Base-by-base conservation (phyloP, 2,888 invertebrate genomes). In the Epistrophe grossulariae region DNA sequence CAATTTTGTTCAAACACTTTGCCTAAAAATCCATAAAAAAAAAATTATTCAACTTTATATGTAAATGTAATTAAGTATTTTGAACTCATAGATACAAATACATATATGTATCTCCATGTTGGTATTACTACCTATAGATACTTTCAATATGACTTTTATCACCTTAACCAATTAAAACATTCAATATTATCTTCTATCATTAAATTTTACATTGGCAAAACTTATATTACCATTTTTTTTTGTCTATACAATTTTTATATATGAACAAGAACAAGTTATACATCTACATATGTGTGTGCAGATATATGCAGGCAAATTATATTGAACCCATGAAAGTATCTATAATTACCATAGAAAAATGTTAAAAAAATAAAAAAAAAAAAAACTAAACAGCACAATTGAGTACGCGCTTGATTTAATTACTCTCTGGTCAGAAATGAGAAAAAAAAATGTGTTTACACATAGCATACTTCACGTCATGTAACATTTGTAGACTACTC, bases 371-470 rank as follows among this genome's bases (percentile, higher is more conserved):
- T n/a, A 68, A 68, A 43, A 78, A 52, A 38, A 70, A 57, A 68
- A 68, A 15, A 45, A 45, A n/a, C 52, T 13, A 31, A 70, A 28
- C 55, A 68, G 80, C 72, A 81, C 82, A 78, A 85, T 82, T 82
- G 81, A 78, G 85, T 85, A 74, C 85, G 85, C 85, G 85, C 85
- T 74, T 85, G 85, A 85, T 82, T 85, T 85, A 85, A 85, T 85
- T 85, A 78, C 82, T 85, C 45, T 52, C 40, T 45, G 68, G 78
- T 48, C 60, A 60, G 60, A 24, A n/a, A n/a, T n/a, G n/a, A 6
- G 35, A 10, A 59, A 59, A 35, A 59, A 17, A 59, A 17, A 10
- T 64, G 77, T 84, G 73, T 81, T 77, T 85, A 64, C 73, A 81
- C 78, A 85, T 9, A 19, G 68, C 59, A 73, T 81, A 84, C 72